Evolutionary conservation across 2,113 vertebrate genomes (phyloP), one percentile per base, ranked within the genome.

Genomic region (Chaetops frenatus): DNA sequence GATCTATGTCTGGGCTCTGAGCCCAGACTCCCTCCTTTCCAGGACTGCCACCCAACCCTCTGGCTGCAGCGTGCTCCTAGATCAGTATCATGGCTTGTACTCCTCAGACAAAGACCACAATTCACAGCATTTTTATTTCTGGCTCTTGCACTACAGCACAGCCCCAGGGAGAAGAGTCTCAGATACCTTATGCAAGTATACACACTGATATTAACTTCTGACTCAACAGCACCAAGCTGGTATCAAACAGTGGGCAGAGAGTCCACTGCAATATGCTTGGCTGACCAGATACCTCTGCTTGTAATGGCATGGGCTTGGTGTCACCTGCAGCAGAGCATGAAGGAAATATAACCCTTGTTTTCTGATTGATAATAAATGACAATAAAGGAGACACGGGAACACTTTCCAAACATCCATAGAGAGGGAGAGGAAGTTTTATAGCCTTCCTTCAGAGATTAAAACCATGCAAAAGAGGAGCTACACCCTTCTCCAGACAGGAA

Each of bases 71-170:
- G 1, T 11, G 10, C 60, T 81, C 36, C 51, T 57, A 61, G 56
- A 64, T 71, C 6, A 1, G 6, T 65, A 60, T 36, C 60, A 36
- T 29, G 31, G 44, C 62, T 58, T 60, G 22, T 12, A 45, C 33
- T 70, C 31, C 78, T 73, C 45, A 56, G 33, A 38, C 45, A 91
- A 78, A 58, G 60, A 90, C 15, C 51, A 77, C 31, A 71, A 56
- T 54, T 61, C 56, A 64, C 27, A 61, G 51, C 28, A 50, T 27
- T 82, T 92, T 85, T 83, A 87, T 44, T 84, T 82, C 81, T 53
- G 88, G 45, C 38, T 90, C 58, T 40, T 51, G 23, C 0, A 0
- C 10, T 35, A 44, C 20, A 90, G 40, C 0, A 0, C 1, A 2
- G 24, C 15, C 82, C 11, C 35, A 64, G 65, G 40, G 67, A 61